These are phyloP conservation scores for Corythornis cristatus DNA, from an alignment of 2,113 vertebrate genomes.

Conservation along the genomic window DNA sequence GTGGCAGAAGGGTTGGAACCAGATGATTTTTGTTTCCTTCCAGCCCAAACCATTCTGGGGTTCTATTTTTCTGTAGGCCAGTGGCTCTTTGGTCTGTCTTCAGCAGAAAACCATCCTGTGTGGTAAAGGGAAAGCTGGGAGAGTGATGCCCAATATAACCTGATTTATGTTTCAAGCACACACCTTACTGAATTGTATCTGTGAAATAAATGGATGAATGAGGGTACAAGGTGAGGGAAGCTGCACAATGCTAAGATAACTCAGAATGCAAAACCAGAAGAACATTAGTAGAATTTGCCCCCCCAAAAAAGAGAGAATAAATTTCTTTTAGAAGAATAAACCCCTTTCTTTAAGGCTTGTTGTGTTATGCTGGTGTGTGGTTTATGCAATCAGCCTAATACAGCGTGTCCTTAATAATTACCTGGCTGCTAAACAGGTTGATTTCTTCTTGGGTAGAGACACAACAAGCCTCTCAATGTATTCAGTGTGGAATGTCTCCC, in stretches of 20 bases:
- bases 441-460: neutral
- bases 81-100: accelerated
- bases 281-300: neutral
- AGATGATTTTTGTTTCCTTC: neutral
- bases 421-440: neutral
- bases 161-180: accelerated
- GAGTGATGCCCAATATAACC: neutral
- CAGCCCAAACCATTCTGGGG: neutral
- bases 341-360: neutral
- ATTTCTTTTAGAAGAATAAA: neutral
- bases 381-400: neutral
- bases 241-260: neutral
- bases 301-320: neutral
- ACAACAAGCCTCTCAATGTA: neutral
- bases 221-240: accelerated
- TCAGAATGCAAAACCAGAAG: neutral
- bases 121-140: neutral
- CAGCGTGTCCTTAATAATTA: neutral
- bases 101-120: accelerated
- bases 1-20: accelerated
- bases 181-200: accelerated
- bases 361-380: neutral
- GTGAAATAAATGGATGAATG: neutral
- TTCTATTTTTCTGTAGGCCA: neutral
- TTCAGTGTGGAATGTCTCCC: neutral